phyloP scores from a whole-genome alignment of 1,140 invertebrate genomes.

The Pseudomyrmex cubaensis region DNA sequence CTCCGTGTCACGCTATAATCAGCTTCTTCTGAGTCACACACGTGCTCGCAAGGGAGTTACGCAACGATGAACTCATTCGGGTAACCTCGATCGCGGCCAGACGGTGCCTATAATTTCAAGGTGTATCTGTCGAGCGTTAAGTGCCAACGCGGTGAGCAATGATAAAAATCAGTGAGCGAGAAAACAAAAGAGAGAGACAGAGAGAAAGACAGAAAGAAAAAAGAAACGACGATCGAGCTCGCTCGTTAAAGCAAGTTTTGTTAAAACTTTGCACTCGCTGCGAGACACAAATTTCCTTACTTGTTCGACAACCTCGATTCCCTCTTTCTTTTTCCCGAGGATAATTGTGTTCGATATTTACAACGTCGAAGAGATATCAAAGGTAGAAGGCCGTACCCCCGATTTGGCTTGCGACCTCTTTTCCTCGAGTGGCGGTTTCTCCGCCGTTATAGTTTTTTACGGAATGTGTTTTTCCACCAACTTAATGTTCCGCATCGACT shows the following conservation, averaged over 20 bases:
- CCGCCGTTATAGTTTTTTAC: constrained; percentile 38
- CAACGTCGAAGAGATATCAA: not conserved
- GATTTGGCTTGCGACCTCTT: constrained; percentile 28
- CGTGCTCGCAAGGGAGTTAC: constrained; percentile 49
- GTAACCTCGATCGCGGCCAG: constrained; percentile 55
- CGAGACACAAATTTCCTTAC: no score
- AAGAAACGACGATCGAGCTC: no score
- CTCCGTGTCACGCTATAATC: constrained; percentile 52
- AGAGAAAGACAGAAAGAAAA: no score
- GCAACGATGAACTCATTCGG: constrained; percentile 52
- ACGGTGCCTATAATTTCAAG: constrained; percentile 41
- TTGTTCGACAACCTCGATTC: no score
- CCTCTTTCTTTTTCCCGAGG: no score
- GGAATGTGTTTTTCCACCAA: constrained; percentile 49
- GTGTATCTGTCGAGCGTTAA: constrained; percentile 10
- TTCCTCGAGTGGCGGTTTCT: constrained; percentile 20
- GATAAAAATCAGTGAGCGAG: not conserved
- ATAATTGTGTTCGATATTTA: constrained; percentile 37
- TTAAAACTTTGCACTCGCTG: no score
- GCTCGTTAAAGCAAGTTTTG: no score
- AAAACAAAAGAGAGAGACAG: no score
- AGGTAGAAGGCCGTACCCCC: constrained; percentile 2
- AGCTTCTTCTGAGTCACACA: constrained; percentile 52
- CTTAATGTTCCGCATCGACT: constrained; percentile 42
- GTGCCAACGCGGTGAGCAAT: not conserved